Conservation (phyloP, 1,140 invertebrate genomes). For the Mactra quadrangularis region DNA sequence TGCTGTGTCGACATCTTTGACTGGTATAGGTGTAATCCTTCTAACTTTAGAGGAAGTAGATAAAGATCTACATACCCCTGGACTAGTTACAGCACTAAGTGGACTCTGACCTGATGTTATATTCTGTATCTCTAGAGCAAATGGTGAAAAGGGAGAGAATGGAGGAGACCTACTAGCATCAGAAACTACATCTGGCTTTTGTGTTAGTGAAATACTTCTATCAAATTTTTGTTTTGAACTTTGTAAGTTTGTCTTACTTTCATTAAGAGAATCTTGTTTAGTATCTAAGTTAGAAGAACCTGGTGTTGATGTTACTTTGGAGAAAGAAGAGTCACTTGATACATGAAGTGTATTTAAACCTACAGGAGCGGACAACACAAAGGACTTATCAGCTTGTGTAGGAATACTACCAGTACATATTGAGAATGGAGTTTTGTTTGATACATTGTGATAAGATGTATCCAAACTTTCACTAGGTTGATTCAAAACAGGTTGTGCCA, state of each 20-base stretch:
- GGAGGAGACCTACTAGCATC: slow-evolving; percentile 31
- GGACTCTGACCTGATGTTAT: slow-evolving; percentile 33
- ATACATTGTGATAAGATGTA: too few species aligned
- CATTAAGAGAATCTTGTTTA: background rate
- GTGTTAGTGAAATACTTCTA: background rate
- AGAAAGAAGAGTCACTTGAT: slow-evolving; percentile 21
- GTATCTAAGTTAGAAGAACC: background rate
- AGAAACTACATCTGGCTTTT: background rate
- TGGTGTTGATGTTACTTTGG: background rate
- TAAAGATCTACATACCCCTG: background rate
- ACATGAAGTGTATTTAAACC: slow-evolving; percentile 25
- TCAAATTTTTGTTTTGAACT: background rate
- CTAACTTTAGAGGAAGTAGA: slow-evolving; percentile 23
- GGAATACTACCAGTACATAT: too few species aligned
- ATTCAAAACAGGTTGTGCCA: too few species aligned
- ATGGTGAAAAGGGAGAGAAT: slow-evolving; percentile 58
- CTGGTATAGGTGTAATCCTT: slow-evolving; percentile 50
- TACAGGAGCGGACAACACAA: background rate
- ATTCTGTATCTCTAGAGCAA: slow-evolving; percentile 52
- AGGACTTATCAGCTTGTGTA: too few species aligned
- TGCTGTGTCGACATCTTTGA: slow-evolving; percentile 19
- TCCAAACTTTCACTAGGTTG: too few species aligned
- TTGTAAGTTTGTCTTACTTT: background rate
- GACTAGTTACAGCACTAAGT: background rate
- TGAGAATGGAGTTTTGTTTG: too few species aligned